These are phyloP conservation scores for Dioctria linearis DNA, from an alignment of 2,888 invertebrate genomes.

Conservation along the genomic window DNA sequence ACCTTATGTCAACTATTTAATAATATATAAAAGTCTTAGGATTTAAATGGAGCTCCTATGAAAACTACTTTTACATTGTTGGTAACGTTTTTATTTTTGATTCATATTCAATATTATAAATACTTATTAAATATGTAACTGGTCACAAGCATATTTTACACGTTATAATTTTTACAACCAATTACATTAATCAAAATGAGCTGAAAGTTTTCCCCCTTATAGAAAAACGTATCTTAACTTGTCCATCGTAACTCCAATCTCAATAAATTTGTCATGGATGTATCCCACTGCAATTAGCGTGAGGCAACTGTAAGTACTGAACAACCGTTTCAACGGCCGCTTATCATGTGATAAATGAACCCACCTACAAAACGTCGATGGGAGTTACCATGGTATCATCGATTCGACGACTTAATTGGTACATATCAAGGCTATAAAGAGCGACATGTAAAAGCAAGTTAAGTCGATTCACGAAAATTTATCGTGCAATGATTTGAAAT, in stretches of 20 bases:
- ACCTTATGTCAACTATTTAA: too few relatives aligned
- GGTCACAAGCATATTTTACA: background rate
- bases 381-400: background rate
- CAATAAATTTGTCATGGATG: slow-evolving; percentile 7
- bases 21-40: too few relatives aligned
- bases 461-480: slow-evolving; percentile 4
- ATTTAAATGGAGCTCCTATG: too few relatives aligned
- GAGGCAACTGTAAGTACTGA: background rate
- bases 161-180: background rate
- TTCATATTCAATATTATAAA: too few relatives aligned
- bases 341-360: slow-evolving; percentile 18
- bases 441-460: background rate
- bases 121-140: too few relatives aligned
- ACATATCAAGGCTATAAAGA: background rate
- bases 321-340: background rate
- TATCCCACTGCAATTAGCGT: background rate
- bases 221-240: background rate
- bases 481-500: slow-evolving; percentile 34
- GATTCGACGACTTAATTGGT: slow-evolving; percentile 13
- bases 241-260: background rate
- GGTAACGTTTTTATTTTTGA: too few relatives aligned
- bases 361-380: slow-evolving; percentile 9
- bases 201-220: background rate
- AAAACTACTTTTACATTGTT: too few relatives aligned
- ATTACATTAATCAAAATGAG: background rate